Evolutionary conservation across 2,113 vertebrate genomes (phyloP), one percentile per base, ranked within the genome.

Genomic region (Ptychochromis oligacanthus): DNA sequence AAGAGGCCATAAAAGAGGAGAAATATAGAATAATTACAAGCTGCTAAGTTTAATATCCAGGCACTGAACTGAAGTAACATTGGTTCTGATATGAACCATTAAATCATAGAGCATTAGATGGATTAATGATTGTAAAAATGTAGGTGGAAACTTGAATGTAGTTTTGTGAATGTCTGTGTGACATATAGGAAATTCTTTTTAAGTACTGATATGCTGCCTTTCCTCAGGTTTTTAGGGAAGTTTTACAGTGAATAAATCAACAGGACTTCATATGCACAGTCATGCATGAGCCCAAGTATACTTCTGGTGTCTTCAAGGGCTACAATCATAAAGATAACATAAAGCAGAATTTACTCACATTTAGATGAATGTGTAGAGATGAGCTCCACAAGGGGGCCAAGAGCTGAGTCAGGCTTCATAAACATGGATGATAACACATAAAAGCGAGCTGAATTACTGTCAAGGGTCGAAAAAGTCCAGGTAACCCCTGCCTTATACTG

Each of bases 1-100:
- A 72, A n/a, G 46, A 52, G 49, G 67, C 67, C 26, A 31, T 72
- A 52, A 72, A 72, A 54, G 46, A 72, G 46, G 46, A 72, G 46
- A 72, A 72, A 72, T 72, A 31, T n/a, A 72, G 67, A 72, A 72
- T 72, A 72, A 54, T 72, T 72, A 72, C 67, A 52, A 52, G 17
- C 46, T 72, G 67, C 67, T 72, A 18, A 52, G 65, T 72, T 54
- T 72, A 72, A 72, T 72, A 54, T 54, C 6, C 43, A 72, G 26
- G 46, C 11, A 72, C n/a, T 72, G 67, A 72, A 31, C 46, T 72
- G 54, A 72, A 72, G 65, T 72, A 72, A 52, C 67, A 54, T 18
- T 72, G 28, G 67, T 54, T n/a, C 67, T 72, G 67, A 72, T 52
- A 54, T 72, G 67, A 72, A 31, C 67, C 46, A 72, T 72, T 72